Base-by-base conservation (phyloP, 2,888 invertebrate genomes). In the Hirtodrosophila trivittata region DNA sequence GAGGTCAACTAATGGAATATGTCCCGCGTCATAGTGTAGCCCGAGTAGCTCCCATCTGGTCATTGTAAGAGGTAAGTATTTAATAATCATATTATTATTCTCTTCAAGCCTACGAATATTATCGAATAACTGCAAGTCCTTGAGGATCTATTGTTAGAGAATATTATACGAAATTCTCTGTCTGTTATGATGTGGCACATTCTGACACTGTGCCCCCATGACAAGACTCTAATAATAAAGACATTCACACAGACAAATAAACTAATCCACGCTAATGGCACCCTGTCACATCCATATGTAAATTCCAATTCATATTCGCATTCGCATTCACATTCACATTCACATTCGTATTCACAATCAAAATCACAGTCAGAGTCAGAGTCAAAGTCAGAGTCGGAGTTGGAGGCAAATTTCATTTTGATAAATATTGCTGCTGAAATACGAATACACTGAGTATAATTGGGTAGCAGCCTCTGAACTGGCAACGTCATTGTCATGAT, bases 401-500 rank as follows among this genome's bases (percentile, higher is more conserved):
- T 50, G 56, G 37, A 72, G 45, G 47, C 47, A 60, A 55, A 56
- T 39, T 62, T 63, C 57, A 50, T 68, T 74, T 74, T 56, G 52
- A 69, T 69, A 56, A 62, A 63, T 62, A 62, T 68, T 42, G 41
- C 56, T 63, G 39, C 42, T 41, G 41, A 26, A 51, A 46, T 43
- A 41, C 37, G 16, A 3, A 42, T 26, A 54, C 45, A 55, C 39
- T 13, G n/a, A 16, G 10, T 10, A 38, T 16, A 50, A 41, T 51
- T 70, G 50, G 32, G 14, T 21, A 26, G 62, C 39, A n/a, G 35
- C 1, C 52, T 25, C 28, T 54, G 25, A 52, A 60, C 39, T 41
- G 39, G 49, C 74, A 74, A 55, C 64, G 58, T 71, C 71, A 74
- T 74, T 49, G 64, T 32, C 37, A 54, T 54, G 49, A 72, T 71